These are phyloP conservation scores for Linnaemya tessellans DNA, from an alignment of 2,888 invertebrate genomes.

Conservation along the genomic window DNA sequence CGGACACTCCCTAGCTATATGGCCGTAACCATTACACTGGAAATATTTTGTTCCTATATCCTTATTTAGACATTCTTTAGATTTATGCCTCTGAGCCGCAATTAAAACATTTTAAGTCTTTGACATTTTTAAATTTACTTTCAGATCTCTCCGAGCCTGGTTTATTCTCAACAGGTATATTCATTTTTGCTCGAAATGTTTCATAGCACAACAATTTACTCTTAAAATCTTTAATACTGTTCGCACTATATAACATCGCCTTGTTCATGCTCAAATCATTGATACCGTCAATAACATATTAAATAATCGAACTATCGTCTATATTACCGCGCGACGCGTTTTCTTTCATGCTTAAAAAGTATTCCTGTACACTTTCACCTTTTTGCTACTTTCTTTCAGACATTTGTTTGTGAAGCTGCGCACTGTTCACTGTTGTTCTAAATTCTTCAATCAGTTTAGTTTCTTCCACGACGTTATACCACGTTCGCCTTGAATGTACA, in stretches of 20 bases:
- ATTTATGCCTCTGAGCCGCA: conserved; percentile 66
- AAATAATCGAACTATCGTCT: conserved; percentile 78
- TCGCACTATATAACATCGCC: conserved; percentile 59
- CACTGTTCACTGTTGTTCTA: conserved; percentile 38
- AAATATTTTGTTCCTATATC: conserved; percentile 60
- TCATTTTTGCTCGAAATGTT: conserved; percentile 10
- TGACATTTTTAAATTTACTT: not conserved
- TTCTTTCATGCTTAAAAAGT: conserved; percentile 79
- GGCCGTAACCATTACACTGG: conserved; percentile 50
- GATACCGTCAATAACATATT: conserved; percentile 81
- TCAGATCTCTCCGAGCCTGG: not conserved
- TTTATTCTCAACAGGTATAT: not conserved
- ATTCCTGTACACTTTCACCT: conserved; percentile 79
- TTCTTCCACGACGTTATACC: conserved; percentile 27
- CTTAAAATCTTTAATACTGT: conserved; percentile 69
- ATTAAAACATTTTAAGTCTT: conserved; percentile 52
- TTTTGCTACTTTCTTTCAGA: conserved; percentile 75
- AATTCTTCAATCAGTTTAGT: conserved; percentile 20
- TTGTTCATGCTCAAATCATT: conserved; percentile 65
- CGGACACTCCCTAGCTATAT: conserved; percentile 44
- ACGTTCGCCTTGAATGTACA: conserved; percentile 26
- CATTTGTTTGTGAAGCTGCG: conserved; percentile 62
- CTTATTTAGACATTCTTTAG: conserved; percentile 54
- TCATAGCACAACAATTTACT: conserved; percentile 64
- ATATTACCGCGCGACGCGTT: conserved; percentile 78